A percentile compares a stretch with the other conserved stretches of the same genome.
phyloP scores from a whole-genome alignment of 2,888 invertebrate species.

The Auanema freiburgensis region DNA sequence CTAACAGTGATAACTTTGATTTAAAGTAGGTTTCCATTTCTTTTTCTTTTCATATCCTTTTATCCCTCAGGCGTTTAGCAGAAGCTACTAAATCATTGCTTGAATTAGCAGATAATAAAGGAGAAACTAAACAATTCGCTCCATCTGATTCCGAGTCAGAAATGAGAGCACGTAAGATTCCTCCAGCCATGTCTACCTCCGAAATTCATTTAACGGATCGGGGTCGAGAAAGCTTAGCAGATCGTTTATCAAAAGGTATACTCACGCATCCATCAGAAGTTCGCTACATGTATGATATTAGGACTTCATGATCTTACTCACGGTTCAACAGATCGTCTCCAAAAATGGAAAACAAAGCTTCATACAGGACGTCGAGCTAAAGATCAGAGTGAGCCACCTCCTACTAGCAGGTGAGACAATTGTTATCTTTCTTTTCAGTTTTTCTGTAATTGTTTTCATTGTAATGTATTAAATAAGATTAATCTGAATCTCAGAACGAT shows the following conservation, averaged over 20 bases:
- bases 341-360: conserved; percentile 45
- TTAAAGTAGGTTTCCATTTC: no score
- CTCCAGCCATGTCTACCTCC: conserved; percentile 16
- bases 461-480: background rate
- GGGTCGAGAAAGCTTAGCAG: conserved; percentile 17
- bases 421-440: conserved; percentile 1
- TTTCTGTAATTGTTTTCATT: background rate
- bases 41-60: background rate
- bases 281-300: background rate
- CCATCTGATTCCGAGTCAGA: background rate
- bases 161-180: conserved; percentile 5
- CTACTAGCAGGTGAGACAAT: conserved; percentile 6
- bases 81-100: conserved; percentile 16
- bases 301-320: conserved; percentile 22
- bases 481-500: background rate
- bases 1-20: no score
- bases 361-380: conserved; percentile 29
- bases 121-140: background rate
- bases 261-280: background rate
- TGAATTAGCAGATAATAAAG: conserved; percentile 8
- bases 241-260: conserved; percentile 15
- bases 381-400: conserved; percentile 43
- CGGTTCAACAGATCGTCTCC: conserved; percentile 24
- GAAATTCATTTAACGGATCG: conserved; percentile 10
- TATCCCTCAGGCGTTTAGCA: conserved; percentile 12